These are phyloP conservation scores for Hemichromis elongatus DNA, from an alignment of 2,113 vertebrate species.

Conservation along the genomic window DNA sequence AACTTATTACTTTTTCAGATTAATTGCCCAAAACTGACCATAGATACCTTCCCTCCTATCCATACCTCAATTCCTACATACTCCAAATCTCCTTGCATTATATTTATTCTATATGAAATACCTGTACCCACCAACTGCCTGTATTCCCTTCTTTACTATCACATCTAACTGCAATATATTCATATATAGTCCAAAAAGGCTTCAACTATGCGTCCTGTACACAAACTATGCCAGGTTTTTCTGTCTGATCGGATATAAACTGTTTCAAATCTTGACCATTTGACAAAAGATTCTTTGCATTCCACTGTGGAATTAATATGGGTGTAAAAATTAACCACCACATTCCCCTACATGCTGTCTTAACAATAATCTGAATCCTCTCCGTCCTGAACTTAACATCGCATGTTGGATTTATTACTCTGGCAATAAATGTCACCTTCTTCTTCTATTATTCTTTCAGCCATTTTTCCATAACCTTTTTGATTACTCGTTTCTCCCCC, in stretches of 20 bases:
- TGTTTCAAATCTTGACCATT: neutral
- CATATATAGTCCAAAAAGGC: accelerated
- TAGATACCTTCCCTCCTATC: too few relatives aligned
- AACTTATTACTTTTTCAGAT: too few relatives aligned
- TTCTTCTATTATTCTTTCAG: neutral
- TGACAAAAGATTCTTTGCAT: neutral
- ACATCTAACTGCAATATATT: neutral
- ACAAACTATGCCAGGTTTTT: neutral
- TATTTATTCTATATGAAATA: too few relatives aligned
- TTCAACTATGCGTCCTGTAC: neutral
- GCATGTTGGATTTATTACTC: neutral
- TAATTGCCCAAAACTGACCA: too few relatives aligned
- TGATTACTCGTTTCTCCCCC: neutral
- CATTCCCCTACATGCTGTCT: neutral
- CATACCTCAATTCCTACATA: too few relatives aligned
- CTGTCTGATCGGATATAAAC: neutral
- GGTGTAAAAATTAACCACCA: neutral
- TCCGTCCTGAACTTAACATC: neutral
- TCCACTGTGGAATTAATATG: neutral
- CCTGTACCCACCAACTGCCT: too few relatives aligned
- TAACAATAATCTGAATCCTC: neutral
- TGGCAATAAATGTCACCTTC: neutral
- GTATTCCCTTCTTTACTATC: neutral
- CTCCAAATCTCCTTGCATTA: too few relatives aligned
- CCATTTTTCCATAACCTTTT: too few relatives aligned